Percentiles rank a stretch among this genome's conserved stretches.
These are phyloP conservation scores for Pterobdella sp. DNA, from an alignment of 2,888 invertebrate species.

Conservation along the genomic window DNA sequence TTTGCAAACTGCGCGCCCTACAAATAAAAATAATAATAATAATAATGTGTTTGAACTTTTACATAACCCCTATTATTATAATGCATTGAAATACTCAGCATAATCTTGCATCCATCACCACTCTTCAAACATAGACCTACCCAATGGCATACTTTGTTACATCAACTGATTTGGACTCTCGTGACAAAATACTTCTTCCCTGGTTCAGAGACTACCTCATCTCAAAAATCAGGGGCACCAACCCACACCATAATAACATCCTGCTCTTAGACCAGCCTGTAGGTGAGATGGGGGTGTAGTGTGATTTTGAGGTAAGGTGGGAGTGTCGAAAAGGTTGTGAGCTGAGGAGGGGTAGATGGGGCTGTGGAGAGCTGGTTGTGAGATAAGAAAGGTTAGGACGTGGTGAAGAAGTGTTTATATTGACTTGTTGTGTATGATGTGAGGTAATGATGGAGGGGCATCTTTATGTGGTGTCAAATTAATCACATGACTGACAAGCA, in stretches of 20 bases:
- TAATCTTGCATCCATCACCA: not conserved
- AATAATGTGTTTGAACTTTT: not conserved
- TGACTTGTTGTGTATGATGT: not conserved
- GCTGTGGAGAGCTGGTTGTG: not conserved
- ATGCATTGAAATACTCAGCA: not conserved
- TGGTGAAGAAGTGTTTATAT: not conserved
- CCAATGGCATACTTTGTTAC: conserved; percentile 13
- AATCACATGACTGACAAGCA: too few species aligned
- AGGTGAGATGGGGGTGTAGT: not conserved
- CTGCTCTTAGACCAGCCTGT: conserved; percentile 16
- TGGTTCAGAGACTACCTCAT: conserved; percentile 27
- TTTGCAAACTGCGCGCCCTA: too few species aligned
- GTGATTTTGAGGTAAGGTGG: not conserved
- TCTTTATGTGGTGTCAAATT: too few species aligned
- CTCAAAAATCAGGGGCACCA: not conserved
- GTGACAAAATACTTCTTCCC: not conserved
- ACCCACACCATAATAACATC: not conserved
- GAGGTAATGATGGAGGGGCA: too few species aligned
- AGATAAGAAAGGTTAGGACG: too few species aligned
- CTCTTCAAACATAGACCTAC: not conserved
- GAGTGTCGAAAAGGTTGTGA: not conserved
- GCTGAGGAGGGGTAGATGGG: not conserved
- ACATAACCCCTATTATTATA: not conserved
- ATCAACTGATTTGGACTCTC: not conserved
- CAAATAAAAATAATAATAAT: too few species aligned